Percentiles rank a stretch among this genome's conserved stretches.
These are phyloP conservation scores for Halocaridina rubra DNA, from an alignment of 2,888 invertebrate genomes.

Conservation along the genomic window DNA sequence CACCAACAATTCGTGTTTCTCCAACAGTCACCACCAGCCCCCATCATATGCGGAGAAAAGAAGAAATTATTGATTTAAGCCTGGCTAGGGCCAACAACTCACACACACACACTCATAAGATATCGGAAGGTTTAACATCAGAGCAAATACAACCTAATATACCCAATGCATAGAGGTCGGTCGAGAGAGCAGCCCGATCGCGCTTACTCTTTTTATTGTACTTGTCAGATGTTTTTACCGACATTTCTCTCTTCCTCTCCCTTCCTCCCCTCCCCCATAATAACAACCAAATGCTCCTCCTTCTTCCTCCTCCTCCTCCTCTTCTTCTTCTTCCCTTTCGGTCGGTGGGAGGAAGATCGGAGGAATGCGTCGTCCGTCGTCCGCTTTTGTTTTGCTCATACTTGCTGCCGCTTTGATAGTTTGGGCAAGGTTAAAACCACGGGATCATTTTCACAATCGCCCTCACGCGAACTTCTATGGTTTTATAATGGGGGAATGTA, in stretches of 20 bases:
- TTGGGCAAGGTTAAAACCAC: no score
- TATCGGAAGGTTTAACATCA: not conserved
- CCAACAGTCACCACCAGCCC: no score
- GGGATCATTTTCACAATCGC: no score
- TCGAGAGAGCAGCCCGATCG: not conserved
- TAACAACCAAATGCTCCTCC: no score
- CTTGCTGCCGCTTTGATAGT: no score
- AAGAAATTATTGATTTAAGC: not conserved
- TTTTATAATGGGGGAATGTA: no score
- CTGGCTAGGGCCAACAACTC: not conserved
- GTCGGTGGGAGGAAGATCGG: not conserved
- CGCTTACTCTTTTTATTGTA: not conserved
- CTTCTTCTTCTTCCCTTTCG: not conserved
- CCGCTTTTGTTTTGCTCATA: not conserved
- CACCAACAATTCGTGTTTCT: no score
- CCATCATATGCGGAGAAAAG: not conserved
- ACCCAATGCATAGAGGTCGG: not conserved
- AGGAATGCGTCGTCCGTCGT: not conserved
- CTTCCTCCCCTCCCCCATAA: not conserved
- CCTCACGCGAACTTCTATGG: no score
- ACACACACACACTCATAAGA: not conserved
- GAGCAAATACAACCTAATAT: not conserved
- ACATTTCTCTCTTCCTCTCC: not conserved
- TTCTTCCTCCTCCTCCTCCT: no score
- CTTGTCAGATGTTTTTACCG: not conserved